Evolutionary conservation across 2,888 invertebrate genomes (phyloP), one percentile per base, ranked within the genome.

Genomic region (Eulithis prunata): DNA sequence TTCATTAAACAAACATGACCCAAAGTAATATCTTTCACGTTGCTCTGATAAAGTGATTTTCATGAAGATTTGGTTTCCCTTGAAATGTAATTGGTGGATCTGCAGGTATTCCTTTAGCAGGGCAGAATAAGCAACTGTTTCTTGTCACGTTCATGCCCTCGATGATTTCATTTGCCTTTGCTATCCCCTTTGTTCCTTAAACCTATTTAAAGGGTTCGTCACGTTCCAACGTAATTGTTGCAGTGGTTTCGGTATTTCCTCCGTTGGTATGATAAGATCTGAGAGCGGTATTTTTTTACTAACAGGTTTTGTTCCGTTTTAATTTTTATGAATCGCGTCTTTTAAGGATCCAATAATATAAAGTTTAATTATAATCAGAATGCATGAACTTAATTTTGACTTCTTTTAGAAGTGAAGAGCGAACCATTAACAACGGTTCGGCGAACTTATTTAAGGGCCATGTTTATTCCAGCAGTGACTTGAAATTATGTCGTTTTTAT

Each of bases 81-180:
- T 63, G 36, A 57, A 66, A 72, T 52, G 28, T 41, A 49, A 60
- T 58, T 43, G 54, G 13, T 32, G 49, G 10, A 38, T 67, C 55
- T 62, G 38, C 66, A 68, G 61, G 69, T 70, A 69, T 71, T 68
- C 70, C 57, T 72, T 78, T 75, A 75, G 74, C 65, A 73, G 69
- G 59, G 28, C 4, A 68, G 63, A 70, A 69, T 53, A 61, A 54
- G 67, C 70, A 49, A 73, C 69, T 70, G 70, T 76, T 78, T 72
- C 71, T 72, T 59, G 75, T 79, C 77, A 80, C 80, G 78, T 78
- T 73, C 73, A 52, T 72, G 67, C 64, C 66, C 61, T 64, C 60
- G 65, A 71, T 70, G 69, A 71, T 76, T 65, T 64, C 51, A 72
- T 68, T 68, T 72, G 67, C 70, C 58, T 71, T 71, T 71, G 59